These are phyloP conservation scores for Eulemur mongoz DNA, from an alignment of 2,797 vertebrate species.

Conservation along the genomic window DNA sequence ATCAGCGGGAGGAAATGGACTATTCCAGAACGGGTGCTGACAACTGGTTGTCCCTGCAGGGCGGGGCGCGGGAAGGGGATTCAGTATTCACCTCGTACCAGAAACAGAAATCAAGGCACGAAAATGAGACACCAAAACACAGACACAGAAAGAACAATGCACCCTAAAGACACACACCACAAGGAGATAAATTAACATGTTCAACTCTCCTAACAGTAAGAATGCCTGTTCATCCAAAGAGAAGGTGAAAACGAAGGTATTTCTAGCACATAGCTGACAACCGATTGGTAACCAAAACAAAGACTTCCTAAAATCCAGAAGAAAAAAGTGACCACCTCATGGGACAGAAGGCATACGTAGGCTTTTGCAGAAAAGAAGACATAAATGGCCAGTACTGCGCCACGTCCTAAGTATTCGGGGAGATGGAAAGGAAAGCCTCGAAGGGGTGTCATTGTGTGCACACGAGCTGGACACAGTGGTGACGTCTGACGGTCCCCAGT, in stretches of 20 bases:
- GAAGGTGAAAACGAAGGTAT: not conserved
- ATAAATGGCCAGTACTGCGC: accelerated
- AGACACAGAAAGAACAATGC: not conserved
- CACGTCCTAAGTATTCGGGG: not conserved
- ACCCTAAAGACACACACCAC: not conserved
- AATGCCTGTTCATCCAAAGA: not conserved
- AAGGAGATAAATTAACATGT: not conserved
- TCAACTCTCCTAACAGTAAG: not conserved
- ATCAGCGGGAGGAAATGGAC: not conserved
- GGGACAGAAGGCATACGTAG: too few relatives aligned
- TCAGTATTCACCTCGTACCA: not conserved
- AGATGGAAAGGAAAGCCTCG: not conserved
- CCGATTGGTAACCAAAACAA: not conserved
- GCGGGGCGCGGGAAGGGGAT: not conserved
- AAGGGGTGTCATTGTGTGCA: too few relatives aligned
- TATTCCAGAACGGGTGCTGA: not conserved
- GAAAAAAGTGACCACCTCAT: not conserved
- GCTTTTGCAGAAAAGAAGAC: not conserved
- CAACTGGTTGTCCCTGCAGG: too few relatives aligned
- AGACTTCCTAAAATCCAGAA: not conserved
- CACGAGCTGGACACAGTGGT: not conserved
- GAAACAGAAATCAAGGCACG: not conserved
- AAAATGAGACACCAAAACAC: not conserved
- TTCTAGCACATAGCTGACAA: not conserved
- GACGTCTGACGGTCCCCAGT: accelerated